Evolutionary conservation across 2,888 invertebrate species (phyloP), one percentile per base, ranked within the genome.

Genomic region (Tinea semifulvella): DNA sequence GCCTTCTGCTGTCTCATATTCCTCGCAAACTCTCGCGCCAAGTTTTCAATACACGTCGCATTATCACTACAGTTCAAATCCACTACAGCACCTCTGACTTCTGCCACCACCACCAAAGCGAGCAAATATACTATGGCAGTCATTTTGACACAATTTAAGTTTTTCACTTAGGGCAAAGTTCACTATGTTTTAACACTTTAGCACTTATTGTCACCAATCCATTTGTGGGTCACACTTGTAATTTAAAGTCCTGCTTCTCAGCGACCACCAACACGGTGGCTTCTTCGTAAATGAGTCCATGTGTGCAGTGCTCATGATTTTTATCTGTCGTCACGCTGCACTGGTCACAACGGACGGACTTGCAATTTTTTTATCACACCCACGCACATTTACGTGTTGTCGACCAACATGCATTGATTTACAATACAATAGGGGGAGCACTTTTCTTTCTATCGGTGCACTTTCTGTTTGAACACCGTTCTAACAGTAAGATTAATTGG

Each of bases 41-140:
- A 61, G 25, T 67, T 54, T 46, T 84, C 76, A 26, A 86, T 72
- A 54, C 86, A 86, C 48, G 84, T 85, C 22, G 85, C 84, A 63
- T 86, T 86, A 56, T 86, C 85, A 61, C 82, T 82, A 66, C 86
- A 86, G 54, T 64, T 70, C 19, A 82, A 53, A 54, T 80, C 73
- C 18, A 48, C 46, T 47, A 76, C 65, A 42, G 69, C 52, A 14
- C 50, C 63, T 44, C 56, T 55, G 49, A 62, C 68, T 46, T 65
- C 64, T 43, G 69, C 67, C 51, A 72, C 56, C 50, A 72, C 53
- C 55, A 69, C 54, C 46, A 72, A 61, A 53, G 68, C 67, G 50
- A 77, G 52, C 48, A 80, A 53, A 53, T 64, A 61, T 56, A 66
- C 60, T 50, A 73, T 55, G 53, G 66, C 65, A 68, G 70, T 73